Evolutionary conservation across 1,140 invertebrate genomes (phyloP).

Genomic region (Tigriopus japonicus): DNA sequence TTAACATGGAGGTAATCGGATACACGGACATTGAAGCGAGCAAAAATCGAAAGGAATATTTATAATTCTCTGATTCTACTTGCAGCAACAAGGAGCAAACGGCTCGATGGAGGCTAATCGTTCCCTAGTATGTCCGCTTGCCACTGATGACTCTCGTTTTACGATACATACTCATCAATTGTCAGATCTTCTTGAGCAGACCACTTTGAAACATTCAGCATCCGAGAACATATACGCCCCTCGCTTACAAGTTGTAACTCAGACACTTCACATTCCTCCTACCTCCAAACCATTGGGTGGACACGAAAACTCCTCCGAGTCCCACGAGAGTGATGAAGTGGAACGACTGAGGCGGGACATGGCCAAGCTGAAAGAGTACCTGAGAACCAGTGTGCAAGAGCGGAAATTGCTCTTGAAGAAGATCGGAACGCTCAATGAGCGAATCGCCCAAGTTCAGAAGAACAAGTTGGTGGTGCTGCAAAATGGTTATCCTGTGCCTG

Average conservation of each 20-base stretch:
- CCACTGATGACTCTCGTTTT: too few relatives aligned
- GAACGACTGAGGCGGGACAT: slow-evolving; percentile 5
- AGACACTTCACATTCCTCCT: slow-evolving; percentile 3
- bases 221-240: too few relatives aligned
- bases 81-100: too few relatives aligned
- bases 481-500: background rate
- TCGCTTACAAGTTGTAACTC: background rate
- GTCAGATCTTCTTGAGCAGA: too few relatives aligned
- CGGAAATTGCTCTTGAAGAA: background rate
- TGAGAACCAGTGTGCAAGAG: slow-evolving; percentile 3
- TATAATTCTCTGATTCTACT: too few relatives aligned
- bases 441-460: background rate
- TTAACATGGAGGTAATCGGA: too few relatives aligned
- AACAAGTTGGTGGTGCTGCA: background rate
- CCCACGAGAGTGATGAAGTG: background rate
- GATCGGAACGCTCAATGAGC: background rate
- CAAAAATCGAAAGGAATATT: too few relatives aligned
- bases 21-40: too few relatives aligned
- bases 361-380: background rate
- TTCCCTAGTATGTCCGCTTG: too few relatives aligned
- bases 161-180: too few relatives aligned
- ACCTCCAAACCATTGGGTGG: background rate
- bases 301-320: background rate
- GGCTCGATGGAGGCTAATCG: too few relatives aligned
- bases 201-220: too few relatives aligned